Percentiles rank a stretch among this genome's conserved stretches.
Evolutionary conservation across 2,797 vertebrate species (phyloP).

Genomic region (Tapirus indicus): DNA sequence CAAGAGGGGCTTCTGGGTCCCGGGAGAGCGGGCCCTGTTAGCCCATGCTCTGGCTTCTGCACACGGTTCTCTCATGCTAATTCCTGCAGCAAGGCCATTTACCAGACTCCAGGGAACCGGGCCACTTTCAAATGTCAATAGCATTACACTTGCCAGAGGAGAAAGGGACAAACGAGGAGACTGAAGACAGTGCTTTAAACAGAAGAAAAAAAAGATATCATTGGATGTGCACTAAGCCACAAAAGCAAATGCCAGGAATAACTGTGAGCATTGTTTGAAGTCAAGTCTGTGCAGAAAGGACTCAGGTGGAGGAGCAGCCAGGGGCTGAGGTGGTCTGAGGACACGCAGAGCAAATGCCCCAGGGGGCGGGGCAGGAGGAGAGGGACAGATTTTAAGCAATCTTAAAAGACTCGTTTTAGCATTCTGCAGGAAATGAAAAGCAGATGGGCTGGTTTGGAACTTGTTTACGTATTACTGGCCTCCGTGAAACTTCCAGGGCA

Average conservation of each 20-base stretch:
- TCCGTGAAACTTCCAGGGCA: slow-evolving; percentile 10
- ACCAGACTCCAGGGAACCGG: slow-evolving; percentile 19
- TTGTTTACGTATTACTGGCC: slow-evolving; percentile 60
- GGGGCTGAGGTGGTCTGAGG: slow-evolving; percentile 64
- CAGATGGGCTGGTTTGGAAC: slow-evolving; percentile 76
- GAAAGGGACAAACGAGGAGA: slow-evolving; percentile 64
- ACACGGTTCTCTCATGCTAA: background rate
- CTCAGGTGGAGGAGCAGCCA: slow-evolving; percentile 49
- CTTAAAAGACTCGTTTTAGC: slow-evolving; percentile 72
- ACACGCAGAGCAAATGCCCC: background rate
- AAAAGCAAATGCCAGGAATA: slow-evolving; percentile 61
- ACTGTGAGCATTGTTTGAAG: slow-evolving; percentile 5
- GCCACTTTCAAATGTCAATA: slow-evolving; percentile 51
- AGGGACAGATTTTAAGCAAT: slow-evolving; percentile 69
- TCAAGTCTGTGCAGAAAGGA: background rate
- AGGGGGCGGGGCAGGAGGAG: background rate
- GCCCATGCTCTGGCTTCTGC: background rate
- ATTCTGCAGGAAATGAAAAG: slow-evolving; percentile 76
- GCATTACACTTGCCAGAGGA: slow-evolving; percentile 40
- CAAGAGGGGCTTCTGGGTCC: background rate
- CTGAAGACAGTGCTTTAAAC: slow-evolving; percentile 53
- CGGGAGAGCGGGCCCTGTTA: background rate
- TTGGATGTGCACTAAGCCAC: background rate
- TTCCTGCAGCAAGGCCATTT: slow-evolving; percentile 34
- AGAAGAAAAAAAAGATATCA: slow-evolving; percentile 60